phyloP scores from a whole-genome alignment of 2,888 invertebrate species.

The Cheilosia scutellata region DNA sequence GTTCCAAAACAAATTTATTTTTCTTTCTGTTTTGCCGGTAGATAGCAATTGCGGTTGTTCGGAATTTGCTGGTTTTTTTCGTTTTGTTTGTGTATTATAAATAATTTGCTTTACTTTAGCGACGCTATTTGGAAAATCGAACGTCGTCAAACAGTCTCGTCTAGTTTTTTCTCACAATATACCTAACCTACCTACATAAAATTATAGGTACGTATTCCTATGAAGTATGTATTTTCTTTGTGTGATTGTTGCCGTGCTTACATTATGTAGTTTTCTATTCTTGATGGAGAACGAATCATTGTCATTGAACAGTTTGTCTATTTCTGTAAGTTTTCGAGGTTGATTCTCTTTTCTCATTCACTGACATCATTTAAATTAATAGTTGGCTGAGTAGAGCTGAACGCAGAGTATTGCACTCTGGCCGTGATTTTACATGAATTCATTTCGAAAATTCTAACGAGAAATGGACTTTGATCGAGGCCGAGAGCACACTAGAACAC shows the following conservation, averaged over 20 bases:
- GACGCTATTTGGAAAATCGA: background rate
- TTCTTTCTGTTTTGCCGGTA: background rate
- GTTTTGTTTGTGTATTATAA: background rate
- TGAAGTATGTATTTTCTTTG: background rate
- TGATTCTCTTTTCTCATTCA: background rate
- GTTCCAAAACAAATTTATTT: background rate
- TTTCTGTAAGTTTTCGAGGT: constrained; percentile 1
- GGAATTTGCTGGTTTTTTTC: background rate
- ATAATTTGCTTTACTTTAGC: background rate
- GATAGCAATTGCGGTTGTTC: background rate
- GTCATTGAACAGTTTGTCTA: constrained; percentile 3
- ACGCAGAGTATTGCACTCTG: background rate
- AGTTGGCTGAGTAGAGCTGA: background rate
- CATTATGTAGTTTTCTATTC: background rate
- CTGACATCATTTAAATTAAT: constrained; percentile 6
- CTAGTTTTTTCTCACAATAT: too few relatives aligned
- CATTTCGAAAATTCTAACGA: background rate
- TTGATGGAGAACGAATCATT: background rate
- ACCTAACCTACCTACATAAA: background rate
- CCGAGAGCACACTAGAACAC: background rate
- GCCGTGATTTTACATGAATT: background rate
- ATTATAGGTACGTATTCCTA: too few relatives aligned
- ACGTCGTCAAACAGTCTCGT: background rate
- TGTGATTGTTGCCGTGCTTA: background rate
- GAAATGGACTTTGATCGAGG: background rate